Base-by-base conservation (phyloP, 1,140 invertebrate species). In the Eumeta japonica region DNA sequence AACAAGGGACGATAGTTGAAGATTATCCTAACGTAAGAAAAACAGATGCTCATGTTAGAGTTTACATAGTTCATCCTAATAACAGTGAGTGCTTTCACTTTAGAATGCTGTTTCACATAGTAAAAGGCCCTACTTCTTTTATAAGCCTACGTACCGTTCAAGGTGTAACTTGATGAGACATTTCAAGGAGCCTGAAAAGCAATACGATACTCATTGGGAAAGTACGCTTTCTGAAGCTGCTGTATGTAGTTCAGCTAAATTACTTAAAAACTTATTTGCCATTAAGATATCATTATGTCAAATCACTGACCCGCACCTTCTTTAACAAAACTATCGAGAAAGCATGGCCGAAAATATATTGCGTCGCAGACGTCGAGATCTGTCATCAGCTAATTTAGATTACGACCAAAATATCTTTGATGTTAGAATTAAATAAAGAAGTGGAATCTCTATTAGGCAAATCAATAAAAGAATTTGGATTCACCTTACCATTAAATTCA, bases 91-190 rank as follows among this genome's bases (percentile, higher is more conserved):
- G 60, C 32, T 76, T 39, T 47, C 56, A 60, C 56, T 45, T 77
- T 15, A 34, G 62, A 30, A 7, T 77, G 38, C 40, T 77, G n/a
- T n/a, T n/a, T n/a, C n/a, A n/a, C n/a, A n/a, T n/a, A n/a, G 50
- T 73, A 32, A 42, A 35, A 46, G 75, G 73, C 16, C 60, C 72
- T 10, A 64, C n/a, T n/a, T n/a, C 40, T 34, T 77, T 68, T 55
- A 43, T 47, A 43, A 43, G 55, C 43, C 44, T 77, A 16, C 53
- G 47, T 31, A 75, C 52, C 28, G 47, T 67, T 17, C 28, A n/a
- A 39, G 58, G 50, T 13, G 11, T 37, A 7, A 12, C 45, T 17
- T 52, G n/a, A 50, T 45, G 5, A 19, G 4, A 60, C 62, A n/a
- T 68, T 48, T 43, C 41, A 55, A 46, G 45, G 46, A 32, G 58